A percentile compares a stretch with the other conserved stretches of the same genome.
phyloP scores from a whole-genome alignment of 2,888 invertebrate genomes.

The Mystacides longicornis region DNA sequence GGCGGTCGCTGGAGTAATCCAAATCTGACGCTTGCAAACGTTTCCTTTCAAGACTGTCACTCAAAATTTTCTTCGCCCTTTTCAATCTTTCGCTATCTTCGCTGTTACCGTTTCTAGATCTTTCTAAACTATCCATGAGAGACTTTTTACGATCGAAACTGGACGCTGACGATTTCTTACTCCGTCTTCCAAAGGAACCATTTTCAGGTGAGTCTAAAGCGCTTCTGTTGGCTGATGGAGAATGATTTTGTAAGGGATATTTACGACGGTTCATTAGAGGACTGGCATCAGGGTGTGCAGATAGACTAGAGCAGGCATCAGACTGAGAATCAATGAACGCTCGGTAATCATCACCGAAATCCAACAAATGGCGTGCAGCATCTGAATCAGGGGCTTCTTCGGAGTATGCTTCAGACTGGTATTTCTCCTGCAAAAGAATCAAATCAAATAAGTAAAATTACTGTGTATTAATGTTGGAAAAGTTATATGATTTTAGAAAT shows the following conservation, averaged over 20 bases:
- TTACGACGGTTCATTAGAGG: constrained; percentile 33
- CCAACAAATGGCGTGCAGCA: constrained; percentile 70
- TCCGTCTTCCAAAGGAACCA: constrained; percentile 25
- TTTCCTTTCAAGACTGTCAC: constrained; percentile 38
- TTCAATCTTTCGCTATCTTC: constrained; percentile 43
- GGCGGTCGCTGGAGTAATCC: constrained; percentile 30
- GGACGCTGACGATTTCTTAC: constrained; percentile 42
- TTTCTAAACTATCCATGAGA: constrained; percentile 43
- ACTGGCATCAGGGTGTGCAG: constrained; percentile 52
- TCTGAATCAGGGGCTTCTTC: constrained; percentile 84
- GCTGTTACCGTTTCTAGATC: constrained; percentile 45
- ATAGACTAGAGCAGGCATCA: constrained; percentile 75
- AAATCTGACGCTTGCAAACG: constrained; percentile 37
- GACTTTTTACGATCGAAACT: constrained; percentile 47
- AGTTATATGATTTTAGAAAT: not conserved
- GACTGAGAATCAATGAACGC: constrained; percentile 85
- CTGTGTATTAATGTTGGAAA: not conserved
- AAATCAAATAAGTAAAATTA: not conserved
- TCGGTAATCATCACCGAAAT: constrained; percentile 87
- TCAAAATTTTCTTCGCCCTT: constrained; percentile 35
- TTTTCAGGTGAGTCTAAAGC: constrained; percentile 34
- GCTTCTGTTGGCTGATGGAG: constrained; percentile 27
- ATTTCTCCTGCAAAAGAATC: constrained; percentile 65
- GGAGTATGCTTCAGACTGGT: constrained; percentile 84
- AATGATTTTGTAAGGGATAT: constrained; percentile 34